Base-by-base conservation (phyloP, 2,888 invertebrate genomes). In the Argynnis bischoffii region DNA sequence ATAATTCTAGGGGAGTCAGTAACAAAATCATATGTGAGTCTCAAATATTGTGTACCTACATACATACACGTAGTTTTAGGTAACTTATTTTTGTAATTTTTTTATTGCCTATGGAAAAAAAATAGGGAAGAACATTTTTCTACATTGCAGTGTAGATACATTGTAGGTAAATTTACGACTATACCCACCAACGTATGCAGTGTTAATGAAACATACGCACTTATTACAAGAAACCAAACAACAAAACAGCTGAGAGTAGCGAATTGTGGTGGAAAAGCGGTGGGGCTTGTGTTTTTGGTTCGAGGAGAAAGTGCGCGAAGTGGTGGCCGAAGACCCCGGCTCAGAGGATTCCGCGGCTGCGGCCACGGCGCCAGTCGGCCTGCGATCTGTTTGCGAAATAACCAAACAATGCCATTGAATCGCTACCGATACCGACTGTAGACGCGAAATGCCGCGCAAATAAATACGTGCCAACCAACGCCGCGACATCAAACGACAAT, bases 301-400 rank as follows among this genome's bases (percentile, higher is more conserved):
- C 77, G 83, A 82, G 84, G 92, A 85, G 92, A 92, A 92, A 92
- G 92, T 90, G 73, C 75, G 80, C 77, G 82, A 82, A 86, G 90
- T 87, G 89, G 88, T 90, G 90, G 90, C 78, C 84, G 87, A 82
- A 85, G 89, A 85, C 81, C 85, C 81, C 83, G 78, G 80, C 78
- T 79, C 87, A 83, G 86, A 78, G 85, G 86, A 84, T 78, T 80
- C 85, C 86, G 86, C 89, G 89, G 87, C 85, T 86, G 90, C 89
- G 89, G 87, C 86, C 87, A 85, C 88, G 89, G 88, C 91, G 89
- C 85, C 88, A 87, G 85, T 87, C 88, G 88, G 87, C 87, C 87
- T 80, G 85, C 84, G 83, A 82, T 81, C 81, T 84, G 73, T 86
- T 90, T 86, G 90, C 90, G 88, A 89, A 89, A 89, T 74, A 86